phyloP scores from a whole-genome alignment of 2,888 invertebrate genomes.

The Aphidius colemani region DNA sequence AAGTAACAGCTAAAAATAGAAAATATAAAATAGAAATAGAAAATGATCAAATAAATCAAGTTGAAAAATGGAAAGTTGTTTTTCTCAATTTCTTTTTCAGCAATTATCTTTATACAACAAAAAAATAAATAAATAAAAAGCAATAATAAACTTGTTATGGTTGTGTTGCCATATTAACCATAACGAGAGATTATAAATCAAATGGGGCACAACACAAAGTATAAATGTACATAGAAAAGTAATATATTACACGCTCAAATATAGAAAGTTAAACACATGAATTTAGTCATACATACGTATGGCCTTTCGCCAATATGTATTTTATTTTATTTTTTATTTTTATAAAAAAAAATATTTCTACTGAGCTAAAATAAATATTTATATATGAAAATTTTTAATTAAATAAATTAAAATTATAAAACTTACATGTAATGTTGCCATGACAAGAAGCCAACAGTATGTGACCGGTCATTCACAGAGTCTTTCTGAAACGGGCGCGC shows the following conservation, averaged over 20 bases:
- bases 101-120: too few relatives aligned
- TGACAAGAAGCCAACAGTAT: conserved; percentile 36
- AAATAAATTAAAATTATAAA: conserved; percentile 7
- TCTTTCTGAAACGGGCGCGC: conserved; percentile 58
- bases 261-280: conserved; percentile 48
- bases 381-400: too few relatives aligned
- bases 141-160: not conserved
- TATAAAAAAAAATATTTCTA: too few relatives aligned
- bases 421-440: conserved; percentile 41
- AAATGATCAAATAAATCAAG: not conserved
- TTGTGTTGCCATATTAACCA: not conserved
- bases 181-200: not conserved
- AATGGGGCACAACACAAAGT: too few relatives aligned
- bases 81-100: not conserved
- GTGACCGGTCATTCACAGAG: conserved; percentile 49
- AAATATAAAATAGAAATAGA: not conserved
- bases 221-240: too few relatives aligned
- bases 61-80: not conserved
- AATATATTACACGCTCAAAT: conserved; percentile 36
- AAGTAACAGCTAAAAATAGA: conserved; percentile 43
- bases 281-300: too few relatives aligned
- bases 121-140: not conserved
- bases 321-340: too few relatives aligned
- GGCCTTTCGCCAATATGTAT: conserved; percentile 15
- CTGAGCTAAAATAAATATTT: too few relatives aligned